Evolutionary conservation across 2,888 invertebrate species (phyloP).

Genomic region (Bellardia pandia): DNA sequence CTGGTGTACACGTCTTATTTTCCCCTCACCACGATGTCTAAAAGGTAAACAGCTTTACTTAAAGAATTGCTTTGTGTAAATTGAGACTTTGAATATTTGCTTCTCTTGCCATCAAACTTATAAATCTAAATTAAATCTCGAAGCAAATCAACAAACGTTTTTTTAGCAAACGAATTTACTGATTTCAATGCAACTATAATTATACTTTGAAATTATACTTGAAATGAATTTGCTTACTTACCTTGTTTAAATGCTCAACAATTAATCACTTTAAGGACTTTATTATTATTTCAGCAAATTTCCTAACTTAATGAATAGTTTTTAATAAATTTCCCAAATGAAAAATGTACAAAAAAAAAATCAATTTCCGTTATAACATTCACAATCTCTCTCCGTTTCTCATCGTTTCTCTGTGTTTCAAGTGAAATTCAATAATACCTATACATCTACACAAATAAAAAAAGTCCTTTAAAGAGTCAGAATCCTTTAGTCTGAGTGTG

Average conservation of each 20-base stretch:
- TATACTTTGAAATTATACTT: background rate
- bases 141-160: too few relatives aligned
- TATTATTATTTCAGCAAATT: constrained; percentile 61
- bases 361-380: constrained; percentile 66
- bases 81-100: too few relatives aligned
- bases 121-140: too few relatives aligned
- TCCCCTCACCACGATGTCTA: too few relatives aligned
- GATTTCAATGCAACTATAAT: background rate
- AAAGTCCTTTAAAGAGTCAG: constrained; percentile 26
- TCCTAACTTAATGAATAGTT: constrained; percentile 48
- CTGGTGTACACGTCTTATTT: too few relatives aligned
- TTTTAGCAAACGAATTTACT: background rate
- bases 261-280: constrained; percentile 46
- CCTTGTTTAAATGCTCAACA: background rate
- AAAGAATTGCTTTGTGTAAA: too few relatives aligned
- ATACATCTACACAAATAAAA: constrained; percentile 41
- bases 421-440: constrained; percentile 58
- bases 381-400: background rate
- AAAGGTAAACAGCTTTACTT: too few relatives aligned
- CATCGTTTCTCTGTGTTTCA: background rate
- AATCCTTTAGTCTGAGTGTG: background rate
- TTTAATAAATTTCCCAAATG: constrained; percentile 20
- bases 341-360: constrained; percentile 24
- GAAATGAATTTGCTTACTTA: constrained; percentile 14
- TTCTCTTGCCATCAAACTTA: too few relatives aligned